Conservation (phyloP, 2,888 invertebrate species). For the Prionchulus punctatus region DNA sequence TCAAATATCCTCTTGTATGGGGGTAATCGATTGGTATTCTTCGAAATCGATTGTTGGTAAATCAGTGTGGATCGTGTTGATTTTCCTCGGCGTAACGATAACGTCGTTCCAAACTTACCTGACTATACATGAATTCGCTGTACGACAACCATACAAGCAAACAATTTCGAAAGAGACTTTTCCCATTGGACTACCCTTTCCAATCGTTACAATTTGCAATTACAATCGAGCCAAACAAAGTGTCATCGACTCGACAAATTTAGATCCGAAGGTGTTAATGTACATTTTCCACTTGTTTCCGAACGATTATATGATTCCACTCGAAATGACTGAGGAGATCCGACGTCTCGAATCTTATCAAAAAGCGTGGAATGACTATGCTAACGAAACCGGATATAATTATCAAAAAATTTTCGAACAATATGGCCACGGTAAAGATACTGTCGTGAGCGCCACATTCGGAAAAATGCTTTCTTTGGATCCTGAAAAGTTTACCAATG, state of each 20-base stretch:
- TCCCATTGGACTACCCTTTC: background rate
- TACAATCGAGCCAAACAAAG: background rate
- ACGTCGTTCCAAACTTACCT: background rate
- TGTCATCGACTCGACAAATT: background rate
- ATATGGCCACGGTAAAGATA: background rate
- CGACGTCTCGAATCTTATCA: background rate
- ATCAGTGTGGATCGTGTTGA: background rate
- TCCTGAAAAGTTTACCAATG: background rate
- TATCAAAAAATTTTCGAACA: background rate
- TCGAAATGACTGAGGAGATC: background rate
- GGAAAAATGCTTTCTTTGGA: background rate
- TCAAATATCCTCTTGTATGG: background rate
- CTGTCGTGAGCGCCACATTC: background rate
- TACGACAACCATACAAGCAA: background rate
- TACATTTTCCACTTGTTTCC: background rate
- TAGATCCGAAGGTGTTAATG: background rate
- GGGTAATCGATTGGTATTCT: background rate
- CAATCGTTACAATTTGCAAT: background rate
- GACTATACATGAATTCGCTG: background rate
- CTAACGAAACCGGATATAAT: background rate
- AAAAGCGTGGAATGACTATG: background rate
- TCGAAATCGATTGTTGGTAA: background rate
- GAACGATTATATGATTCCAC: background rate
- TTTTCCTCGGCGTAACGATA: background rate
- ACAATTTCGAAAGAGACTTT: background rate